Percentiles rank a stretch among this genome's conserved stretches.
These are phyloP conservation scores for Alces alces DNA, from an alignment of 2,113 vertebrate genomes.

Conservation along the genomic window DNA sequence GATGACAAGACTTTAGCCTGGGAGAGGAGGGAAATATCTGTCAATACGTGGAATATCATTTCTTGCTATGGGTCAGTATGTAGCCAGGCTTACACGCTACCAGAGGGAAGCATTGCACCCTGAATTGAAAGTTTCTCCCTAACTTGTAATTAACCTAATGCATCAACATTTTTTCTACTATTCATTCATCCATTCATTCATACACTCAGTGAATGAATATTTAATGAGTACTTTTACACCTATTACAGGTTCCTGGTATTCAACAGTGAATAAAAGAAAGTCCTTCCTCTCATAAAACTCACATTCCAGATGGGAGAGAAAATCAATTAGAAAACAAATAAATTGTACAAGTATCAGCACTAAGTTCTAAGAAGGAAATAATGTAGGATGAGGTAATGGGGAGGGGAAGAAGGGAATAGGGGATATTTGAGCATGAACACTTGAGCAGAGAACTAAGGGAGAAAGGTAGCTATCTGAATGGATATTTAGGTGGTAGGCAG, in stretches of 20 bases:
- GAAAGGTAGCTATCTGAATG: not conserved
- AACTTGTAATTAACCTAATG: not conserved
- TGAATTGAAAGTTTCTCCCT: not conserved
- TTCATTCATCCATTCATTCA: not conserved
- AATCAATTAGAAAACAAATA: not conserved
- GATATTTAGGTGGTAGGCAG: not conserved
- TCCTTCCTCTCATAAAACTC: not conserved
- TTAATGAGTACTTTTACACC: not conserved
- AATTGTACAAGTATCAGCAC: too few species aligned
- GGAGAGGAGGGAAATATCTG: not conserved
- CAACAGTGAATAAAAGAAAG: not conserved
- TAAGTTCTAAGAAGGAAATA: not conserved
- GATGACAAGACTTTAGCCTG: too few species aligned
- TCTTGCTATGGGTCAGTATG: not conserved
- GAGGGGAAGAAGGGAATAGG: not conserved
- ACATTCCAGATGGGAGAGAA: not conserved
- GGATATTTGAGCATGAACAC: not conserved
- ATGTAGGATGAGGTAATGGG: not conserved
- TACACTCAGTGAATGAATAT: not conserved
- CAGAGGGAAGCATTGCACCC: not conserved
- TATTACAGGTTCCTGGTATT: not conserved
- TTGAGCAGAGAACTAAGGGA: not conserved
- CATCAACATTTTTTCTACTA: not conserved
- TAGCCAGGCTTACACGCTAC: not conserved
- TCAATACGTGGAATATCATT: not conserved